These are phyloP conservation scores for Sebastes schlegelii DNA, from an alignment of 2,113 vertebrate species.

Conservation along the genomic window DNA sequence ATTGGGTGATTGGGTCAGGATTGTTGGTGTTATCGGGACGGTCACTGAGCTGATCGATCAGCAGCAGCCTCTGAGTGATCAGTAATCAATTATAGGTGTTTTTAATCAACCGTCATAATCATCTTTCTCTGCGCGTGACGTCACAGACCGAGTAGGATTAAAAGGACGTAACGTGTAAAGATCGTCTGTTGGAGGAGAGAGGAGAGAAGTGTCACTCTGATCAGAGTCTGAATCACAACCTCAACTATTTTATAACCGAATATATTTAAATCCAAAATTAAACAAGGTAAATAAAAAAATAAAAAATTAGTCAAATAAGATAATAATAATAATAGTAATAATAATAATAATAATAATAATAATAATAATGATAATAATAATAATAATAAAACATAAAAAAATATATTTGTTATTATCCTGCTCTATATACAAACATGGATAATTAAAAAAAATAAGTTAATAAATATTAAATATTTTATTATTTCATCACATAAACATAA, in stretches of 20 bases:
- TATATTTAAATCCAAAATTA: not conserved
- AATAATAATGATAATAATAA: not conserved
- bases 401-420: too few species aligned
- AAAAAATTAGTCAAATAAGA: not conserved
- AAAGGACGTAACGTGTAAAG: constrained; percentile 35
- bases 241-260: not conserved
- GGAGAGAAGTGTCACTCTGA: not conserved
- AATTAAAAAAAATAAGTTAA: too few species aligned
- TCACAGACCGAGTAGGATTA: not conserved
- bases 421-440: too few species aligned
- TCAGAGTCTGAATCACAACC: not conserved
- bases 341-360: not conserved
- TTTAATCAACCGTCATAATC: not conserved
- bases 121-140: constrained; percentile 8
- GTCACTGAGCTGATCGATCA: not conserved
- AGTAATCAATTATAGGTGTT: not conserved
- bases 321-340: not conserved
- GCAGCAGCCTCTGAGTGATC: not conserved
- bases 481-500: too few species aligned
- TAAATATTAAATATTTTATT: too few species aligned
- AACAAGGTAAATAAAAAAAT: too few species aligned
- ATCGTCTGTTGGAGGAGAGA: not conserved
- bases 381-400: not conserved
- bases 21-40: too few species aligned
- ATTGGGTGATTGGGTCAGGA: not conserved